phyloP scores from a whole-genome alignment of 1,140 invertebrate species.

The Pygmarrhopalites habei region DNA sequence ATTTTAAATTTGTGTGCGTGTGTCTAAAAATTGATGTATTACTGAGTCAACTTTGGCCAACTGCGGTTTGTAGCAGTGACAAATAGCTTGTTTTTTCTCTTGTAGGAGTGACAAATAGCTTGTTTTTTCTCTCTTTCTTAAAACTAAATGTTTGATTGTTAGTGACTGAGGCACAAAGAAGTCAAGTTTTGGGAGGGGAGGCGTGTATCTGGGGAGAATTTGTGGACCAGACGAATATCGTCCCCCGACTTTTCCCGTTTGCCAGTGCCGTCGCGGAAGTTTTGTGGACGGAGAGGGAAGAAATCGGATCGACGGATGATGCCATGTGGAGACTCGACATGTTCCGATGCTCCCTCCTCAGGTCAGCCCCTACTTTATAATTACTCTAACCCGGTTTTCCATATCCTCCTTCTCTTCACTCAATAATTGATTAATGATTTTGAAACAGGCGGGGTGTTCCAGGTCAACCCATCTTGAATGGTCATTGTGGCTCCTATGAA shows the following conservation, averaged over 20 bases:
- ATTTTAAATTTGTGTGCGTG: not conserved
- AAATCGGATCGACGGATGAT: conserved; percentile 21
- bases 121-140: not conserved
- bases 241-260: conserved; percentile 46
- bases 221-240: conserved; percentile 50
- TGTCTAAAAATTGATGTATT: not conserved
- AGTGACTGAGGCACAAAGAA: conserved; percentile 37
- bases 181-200: conserved; percentile 69
- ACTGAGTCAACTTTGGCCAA: no score
- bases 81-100: not conserved
- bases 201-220: conserved; percentile 58
- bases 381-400: not conserved
- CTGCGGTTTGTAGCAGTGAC: not conserved
- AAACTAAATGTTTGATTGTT: conserved; percentile 34
- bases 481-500: not conserved
- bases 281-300: conserved; percentile 48
- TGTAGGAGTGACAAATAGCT: not conserved
- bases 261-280: conserved; percentile 55
- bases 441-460: conserved; percentile 39
- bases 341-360: conserved; percentile 44
- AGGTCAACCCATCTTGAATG: conserved; percentile 2
- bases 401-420: no score
- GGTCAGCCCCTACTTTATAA: not conserved
- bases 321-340: conserved; percentile 48
- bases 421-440: not conserved